Evolutionary conservation across 2,113 vertebrate genomes (phyloP).

Genomic region (Oceanites oceanicus): DNA sequence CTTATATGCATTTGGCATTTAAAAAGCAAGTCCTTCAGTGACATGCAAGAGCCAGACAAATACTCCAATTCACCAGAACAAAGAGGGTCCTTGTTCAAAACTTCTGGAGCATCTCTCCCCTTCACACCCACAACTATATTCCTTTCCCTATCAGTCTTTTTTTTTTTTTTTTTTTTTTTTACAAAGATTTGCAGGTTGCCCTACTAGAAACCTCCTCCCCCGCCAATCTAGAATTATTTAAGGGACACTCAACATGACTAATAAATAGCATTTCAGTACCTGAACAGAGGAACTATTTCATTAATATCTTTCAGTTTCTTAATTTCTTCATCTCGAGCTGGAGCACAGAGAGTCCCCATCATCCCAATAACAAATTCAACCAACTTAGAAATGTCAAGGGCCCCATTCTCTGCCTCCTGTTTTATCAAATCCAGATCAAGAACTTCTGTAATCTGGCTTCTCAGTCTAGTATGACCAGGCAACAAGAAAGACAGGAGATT

Average conservation of each 20-base stretch:
- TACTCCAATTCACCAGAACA: neutral
- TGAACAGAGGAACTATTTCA: conserved; percentile 89
- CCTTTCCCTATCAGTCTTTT: neutral
- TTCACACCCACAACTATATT: neutral
- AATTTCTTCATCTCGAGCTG: conserved; percentile 90
- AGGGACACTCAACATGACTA: neutral
- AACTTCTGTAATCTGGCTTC: conserved; percentile 87
- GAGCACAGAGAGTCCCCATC: conserved; percentile 94
- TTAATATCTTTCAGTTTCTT: conserved; percentile 85
- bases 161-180: too few species aligned
- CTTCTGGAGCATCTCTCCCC: neutral
- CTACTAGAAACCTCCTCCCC: neutral
- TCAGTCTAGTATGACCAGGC: conserved; percentile 86
- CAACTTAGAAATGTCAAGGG: conserved; percentile 87
- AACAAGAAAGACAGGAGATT: conserved; percentile 89
- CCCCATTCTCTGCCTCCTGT: conserved; percentile 93
- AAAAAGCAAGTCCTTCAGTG: neutral
- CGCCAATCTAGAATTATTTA: neutral
- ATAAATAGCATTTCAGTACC: conserved; percentile 68
- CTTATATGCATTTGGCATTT: neutral
- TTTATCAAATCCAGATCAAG: conserved; percentile 92
- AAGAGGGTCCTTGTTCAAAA: neutral
- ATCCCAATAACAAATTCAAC: conserved; percentile 89
- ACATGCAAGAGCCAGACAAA: neutral
- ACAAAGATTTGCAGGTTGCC: neutral